Base-by-base conservation (phyloP, 2,888 invertebrate genomes). In the Mayetiola destructor region DNA sequence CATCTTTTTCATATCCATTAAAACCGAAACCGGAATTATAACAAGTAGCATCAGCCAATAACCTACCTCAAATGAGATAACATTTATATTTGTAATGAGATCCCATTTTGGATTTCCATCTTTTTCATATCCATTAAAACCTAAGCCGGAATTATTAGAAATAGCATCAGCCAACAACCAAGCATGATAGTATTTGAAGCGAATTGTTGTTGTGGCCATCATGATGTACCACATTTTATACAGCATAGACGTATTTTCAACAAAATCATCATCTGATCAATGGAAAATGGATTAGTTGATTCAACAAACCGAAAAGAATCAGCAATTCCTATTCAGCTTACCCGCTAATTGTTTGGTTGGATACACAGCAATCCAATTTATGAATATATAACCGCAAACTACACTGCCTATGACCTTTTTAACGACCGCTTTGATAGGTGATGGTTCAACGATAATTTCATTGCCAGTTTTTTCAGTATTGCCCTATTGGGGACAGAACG, bases 131-230 rank as follows among this genome's bases (percentile, higher is more conserved):
- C 95, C 95, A 65, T 79, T 80, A 67, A 85, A 90, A 16, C 90
- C 91, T 67, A 97, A 79, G 1, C 97, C 97, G 20, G 89, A 88
- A 69, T 91, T 88, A 72, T 96, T 95, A 71, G 92, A 94, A 63
- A 95, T 86, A 1, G 92, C 90, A 71, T 97, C 97, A 6, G 93
- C 91, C 65, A 95, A 77, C 59, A 90, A 77, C 95, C 95, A 96
- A n/a, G 93, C 95, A 70, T 93, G 89, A 75, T 95, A 95, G 76
- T 95, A 96, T 76, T 93, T 94, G 73, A 87, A 86, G 62, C 94
- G 81, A 59, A 84, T 84, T 60, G 88, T 77, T 62, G 88, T 79
- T 56, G 91, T 90, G 52, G 85, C 80, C 61, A 82, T 72, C 65
- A 81, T 73, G 62, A 91, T 75, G 74, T 85, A 93, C 69, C 85